Percentiles rank a stretch among this genome's conserved stretches.
These are phyloP conservation scores for Lasiommata megera DNA, from an alignment of 2,888 invertebrate species.

Conservation along the genomic window DNA sequence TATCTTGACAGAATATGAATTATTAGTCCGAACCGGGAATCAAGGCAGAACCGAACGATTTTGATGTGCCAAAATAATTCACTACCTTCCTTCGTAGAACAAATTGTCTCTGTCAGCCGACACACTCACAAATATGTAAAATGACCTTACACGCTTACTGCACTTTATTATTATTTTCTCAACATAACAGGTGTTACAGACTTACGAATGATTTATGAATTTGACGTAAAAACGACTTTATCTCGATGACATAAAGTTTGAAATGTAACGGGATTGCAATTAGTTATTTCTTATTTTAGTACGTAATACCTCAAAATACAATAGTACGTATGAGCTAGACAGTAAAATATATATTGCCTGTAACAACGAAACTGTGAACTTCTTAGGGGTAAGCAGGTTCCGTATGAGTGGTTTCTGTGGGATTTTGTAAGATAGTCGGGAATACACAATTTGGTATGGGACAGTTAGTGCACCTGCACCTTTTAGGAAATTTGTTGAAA, in stretches of 20 bases:
- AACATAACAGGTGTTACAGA: neutral
- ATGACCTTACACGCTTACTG: neutral
- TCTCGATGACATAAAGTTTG: neutral
- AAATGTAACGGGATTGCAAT: neutral
- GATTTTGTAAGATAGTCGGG: constrained; percentile 38
- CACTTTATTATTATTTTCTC: neutral
- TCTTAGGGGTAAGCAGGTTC: constrained; percentile 40
- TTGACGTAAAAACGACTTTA: neutral
- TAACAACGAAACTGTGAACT: neutral
- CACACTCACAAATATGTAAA: too few species aligned
- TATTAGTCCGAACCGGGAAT: too few species aligned
- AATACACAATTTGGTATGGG: constrained; percentile 29
- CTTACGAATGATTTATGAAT: neutral
- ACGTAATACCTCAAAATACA: neutral
- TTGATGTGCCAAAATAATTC: too few species aligned
- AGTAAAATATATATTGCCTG: neutral
- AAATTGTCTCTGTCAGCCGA: too few species aligned
- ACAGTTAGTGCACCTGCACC: constrained; percentile 10
- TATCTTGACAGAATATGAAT: too few species aligned
- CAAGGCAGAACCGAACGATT: too few species aligned
- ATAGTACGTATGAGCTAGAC: neutral
- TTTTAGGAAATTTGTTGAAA: neutral
- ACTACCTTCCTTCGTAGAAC: too few species aligned
- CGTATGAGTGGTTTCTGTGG: constrained; percentile 49
- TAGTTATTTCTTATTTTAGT: neutral